These are phyloP conservation scores for Chalcis sispes DNA, from an alignment of 2,888 invertebrate genomes.

Conservation along the genomic window DNA sequence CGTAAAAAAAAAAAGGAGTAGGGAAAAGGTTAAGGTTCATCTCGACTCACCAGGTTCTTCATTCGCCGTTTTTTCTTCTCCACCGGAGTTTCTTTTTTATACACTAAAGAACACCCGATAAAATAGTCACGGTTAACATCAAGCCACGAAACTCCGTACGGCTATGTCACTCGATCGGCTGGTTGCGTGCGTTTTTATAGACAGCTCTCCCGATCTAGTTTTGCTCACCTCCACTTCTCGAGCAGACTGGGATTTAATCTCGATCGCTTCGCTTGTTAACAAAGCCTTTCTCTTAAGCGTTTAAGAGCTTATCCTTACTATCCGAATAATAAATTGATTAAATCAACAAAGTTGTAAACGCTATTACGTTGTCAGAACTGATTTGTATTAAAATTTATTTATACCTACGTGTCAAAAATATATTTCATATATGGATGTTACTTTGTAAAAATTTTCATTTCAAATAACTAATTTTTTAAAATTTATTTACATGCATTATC, in stretches of 20 bases:
- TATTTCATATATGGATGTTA: too few relatives aligned
- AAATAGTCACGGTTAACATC: slow-evolving; percentile 11
- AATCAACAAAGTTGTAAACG: too few relatives aligned
- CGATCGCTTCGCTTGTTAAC: neutral
- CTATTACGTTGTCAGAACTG: too few relatives aligned
- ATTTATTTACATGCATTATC: too few relatives aligned
- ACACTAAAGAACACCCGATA: neutral
- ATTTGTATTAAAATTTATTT: too few relatives aligned
- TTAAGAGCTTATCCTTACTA: too few relatives aligned
- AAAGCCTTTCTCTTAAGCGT: slow-evolving; percentile 14
- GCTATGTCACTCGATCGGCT: slow-evolving; percentile 53
- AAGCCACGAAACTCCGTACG: slow-evolving; percentile 12
- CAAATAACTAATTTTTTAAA: too few relatives aligned
- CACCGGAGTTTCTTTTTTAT: slow-evolving; percentile 3
- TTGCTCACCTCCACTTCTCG: slow-evolving; percentile 40
- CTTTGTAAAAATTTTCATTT: too few relatives aligned
- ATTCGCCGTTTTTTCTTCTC: slow-evolving; percentile 39
- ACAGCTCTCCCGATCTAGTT: slow-evolving; percentile 20
- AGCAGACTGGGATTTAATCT: neutral
- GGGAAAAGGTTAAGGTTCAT: neutral
- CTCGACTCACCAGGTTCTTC: slow-evolving; percentile 52
- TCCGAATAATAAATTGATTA: too few relatives aligned
- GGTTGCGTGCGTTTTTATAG: slow-evolving; percentile 58
- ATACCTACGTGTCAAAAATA: too few relatives aligned
- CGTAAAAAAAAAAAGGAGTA: neutral